Percentiles rank a stretch among this genome's conserved stretches.
These are phyloP conservation scores for Neuroscelio doddi DNA, from an alignment of 2,888 invertebrate genomes.

Conservation along the genomic window DNA sequence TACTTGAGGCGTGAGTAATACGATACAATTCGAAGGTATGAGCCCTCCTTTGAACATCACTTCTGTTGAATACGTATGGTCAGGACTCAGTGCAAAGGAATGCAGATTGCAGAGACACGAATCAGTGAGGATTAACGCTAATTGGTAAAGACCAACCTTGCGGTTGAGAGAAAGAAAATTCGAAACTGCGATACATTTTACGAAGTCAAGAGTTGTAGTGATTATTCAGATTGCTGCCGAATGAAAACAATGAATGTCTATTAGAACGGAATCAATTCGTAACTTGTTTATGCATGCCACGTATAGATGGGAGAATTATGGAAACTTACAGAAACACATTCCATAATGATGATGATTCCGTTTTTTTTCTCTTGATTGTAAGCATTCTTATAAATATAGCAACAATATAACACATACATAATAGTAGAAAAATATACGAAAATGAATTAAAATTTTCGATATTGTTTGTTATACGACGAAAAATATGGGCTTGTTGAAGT, in stretches of 20 bases:
- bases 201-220: conserved; percentile 39
- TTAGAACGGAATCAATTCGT: conserved; percentile 28
- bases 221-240: conserved; percentile 40
- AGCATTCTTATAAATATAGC: too few species aligned
- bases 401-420: not conserved
- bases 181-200: conserved; percentile 34
- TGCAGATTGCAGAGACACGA: conserved; percentile 64
- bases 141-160: conserved; percentile 57
- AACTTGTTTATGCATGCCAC: conserved; percentile 41
- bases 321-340: conserved; percentile 15
- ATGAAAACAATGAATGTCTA: conserved; percentile 24
- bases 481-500: conserved; percentile 10
- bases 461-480: conserved; percentile 2
- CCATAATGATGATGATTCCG: conserved; percentile 9
- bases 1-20: conserved; percentile 29
- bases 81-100: conserved; percentile 55
- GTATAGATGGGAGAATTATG: conserved; percentile 4
- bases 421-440: not conserved
- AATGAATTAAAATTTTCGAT: conserved; percentile 2
- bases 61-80: conserved; percentile 39
- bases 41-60: conserved; percentile 33
- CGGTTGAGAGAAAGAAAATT: conserved; percentile 17
- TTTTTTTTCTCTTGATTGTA: too few species aligned
- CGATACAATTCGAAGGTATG: conserved; percentile 21
- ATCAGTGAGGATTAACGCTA: conserved; percentile 66